Conservation (phyloP, 1,140 invertebrate species). For the Cyrtorhinus lividipennis region DNA sequence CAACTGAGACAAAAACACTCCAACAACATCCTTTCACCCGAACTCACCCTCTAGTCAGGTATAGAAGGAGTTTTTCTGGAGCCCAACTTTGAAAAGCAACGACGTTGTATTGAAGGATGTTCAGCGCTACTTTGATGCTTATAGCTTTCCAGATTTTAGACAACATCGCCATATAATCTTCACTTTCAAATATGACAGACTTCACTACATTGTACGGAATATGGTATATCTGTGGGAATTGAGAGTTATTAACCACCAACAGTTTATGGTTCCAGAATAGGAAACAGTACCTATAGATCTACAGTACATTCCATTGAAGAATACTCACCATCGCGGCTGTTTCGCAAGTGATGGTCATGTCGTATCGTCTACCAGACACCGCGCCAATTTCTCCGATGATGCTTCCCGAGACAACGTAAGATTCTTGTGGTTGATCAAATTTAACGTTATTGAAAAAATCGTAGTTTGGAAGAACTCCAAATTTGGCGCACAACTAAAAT, state of each 20-base stretch:
- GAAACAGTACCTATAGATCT: too few relatives aligned
- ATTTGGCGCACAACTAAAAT: background rate
- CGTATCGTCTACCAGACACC: conserved; percentile 28
- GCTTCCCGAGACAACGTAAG: conserved; percentile 32
- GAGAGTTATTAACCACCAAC: too few relatives aligned
- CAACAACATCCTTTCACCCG: too few relatives aligned
- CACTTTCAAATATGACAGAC: conserved; percentile 16
- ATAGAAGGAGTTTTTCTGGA: background rate
- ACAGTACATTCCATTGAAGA: too few relatives aligned
- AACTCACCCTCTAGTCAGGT: background rate
- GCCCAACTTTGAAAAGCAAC: background rate
- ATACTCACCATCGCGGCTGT: conserved; percentile 32
- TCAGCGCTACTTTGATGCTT: conserved; percentile 20
- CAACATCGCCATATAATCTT: conserved; percentile 15
- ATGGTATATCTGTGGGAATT: background rate
- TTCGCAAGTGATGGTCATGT: conserved; percentile 31
- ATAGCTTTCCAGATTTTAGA: conserved; percentile 23
- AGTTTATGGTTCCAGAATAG: too few relatives aligned
- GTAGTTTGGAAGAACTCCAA: conserved; percentile 14
- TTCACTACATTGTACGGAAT: conserved; percentile 18
- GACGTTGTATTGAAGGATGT: conserved; percentile 19
- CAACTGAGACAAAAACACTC: too few relatives aligned
- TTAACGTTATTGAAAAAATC: conserved; percentile 12
- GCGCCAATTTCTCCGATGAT: conserved; percentile 34
- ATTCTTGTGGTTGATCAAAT: conserved; percentile 23